phyloP scores from a whole-genome alignment of 2,113 vertebrate species.

The Anoura caudifer region DNA sequence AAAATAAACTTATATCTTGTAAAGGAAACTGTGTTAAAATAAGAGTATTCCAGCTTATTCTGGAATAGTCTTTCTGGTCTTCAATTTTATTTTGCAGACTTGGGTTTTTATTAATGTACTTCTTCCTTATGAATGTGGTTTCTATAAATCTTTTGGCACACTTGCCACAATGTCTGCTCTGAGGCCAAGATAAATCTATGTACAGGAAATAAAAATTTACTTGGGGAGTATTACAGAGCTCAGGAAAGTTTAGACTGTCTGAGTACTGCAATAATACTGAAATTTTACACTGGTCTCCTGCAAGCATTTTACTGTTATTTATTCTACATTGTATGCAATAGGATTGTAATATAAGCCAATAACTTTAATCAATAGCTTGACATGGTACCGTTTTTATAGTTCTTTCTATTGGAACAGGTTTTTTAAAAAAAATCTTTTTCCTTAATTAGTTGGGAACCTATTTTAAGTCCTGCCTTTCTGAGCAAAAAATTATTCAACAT shows the following conservation, averaged over 20 bases:
- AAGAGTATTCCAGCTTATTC: not conserved
- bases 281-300: not conserved
- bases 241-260: not conserved
- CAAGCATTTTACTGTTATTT: not conserved
- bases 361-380: not conserved
- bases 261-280: not conserved
- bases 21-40: not conserved
- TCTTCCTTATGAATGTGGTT: not conserved
- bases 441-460: not conserved
- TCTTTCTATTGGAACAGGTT: not conserved
- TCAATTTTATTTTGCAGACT: not conserved
- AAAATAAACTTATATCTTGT: not conserved
- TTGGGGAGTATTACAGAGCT: not conserved
- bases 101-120: not conserved
- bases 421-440: not conserved
- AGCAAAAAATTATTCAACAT: not conserved
- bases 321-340: not conserved
- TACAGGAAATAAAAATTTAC: not conserved
- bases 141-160: not conserved
- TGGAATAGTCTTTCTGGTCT: not conserved
- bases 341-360: not conserved
- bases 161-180: not conserved
- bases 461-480: not conserved
- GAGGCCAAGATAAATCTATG: not conserved
- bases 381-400: not conserved